Evolutionary conservation across 2,888 invertebrate species (phyloP).

Genomic region (Empis stercorea): DNA sequence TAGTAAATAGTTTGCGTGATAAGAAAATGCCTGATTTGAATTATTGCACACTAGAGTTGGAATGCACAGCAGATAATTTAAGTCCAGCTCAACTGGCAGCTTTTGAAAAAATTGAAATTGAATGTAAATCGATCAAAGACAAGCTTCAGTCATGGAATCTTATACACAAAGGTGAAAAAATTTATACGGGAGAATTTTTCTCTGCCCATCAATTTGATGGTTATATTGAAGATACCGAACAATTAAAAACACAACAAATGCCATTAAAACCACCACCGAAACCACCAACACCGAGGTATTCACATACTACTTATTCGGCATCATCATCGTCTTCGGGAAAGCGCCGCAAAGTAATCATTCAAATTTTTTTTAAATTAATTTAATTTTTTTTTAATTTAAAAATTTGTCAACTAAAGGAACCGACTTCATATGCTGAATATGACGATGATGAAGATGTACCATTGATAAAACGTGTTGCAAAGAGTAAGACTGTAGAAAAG

Average conservation of each 20-base stretch:
- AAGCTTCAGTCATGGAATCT: conserved; percentile 43
- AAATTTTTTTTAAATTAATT: neutral
- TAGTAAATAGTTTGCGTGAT: too few species aligned
- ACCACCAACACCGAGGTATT: neutral
- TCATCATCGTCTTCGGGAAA: neutral
- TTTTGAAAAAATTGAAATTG: conserved; percentile 49
- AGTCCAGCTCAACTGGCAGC: conserved; percentile 50
- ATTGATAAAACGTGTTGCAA: conserved; percentile 35
- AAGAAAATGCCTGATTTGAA: neutral
- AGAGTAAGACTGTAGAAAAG: conserved; percentile 16
- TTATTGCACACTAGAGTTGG: conserved; percentile 42
- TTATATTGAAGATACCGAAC: neutral
- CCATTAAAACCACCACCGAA: neutral
- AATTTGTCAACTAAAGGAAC: conserved; percentile 4
- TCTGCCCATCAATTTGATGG: conserved; percentile 51
- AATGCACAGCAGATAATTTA: conserved; percentile 59
- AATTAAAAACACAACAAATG: neutral
- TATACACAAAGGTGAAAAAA: conserved; percentile 47
- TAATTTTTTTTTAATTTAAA: neutral
- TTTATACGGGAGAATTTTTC: conserved; percentile 52
- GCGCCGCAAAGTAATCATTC: neutral
- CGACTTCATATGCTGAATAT: conserved; percentile 12
- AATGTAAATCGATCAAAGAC: conserved; percentile 50
- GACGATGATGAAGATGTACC: conserved; percentile 37
- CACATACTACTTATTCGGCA: neutral